phyloP scores from a whole-genome alignment of 1,140 invertebrate species.

The Drosophila azteca region DNA sequence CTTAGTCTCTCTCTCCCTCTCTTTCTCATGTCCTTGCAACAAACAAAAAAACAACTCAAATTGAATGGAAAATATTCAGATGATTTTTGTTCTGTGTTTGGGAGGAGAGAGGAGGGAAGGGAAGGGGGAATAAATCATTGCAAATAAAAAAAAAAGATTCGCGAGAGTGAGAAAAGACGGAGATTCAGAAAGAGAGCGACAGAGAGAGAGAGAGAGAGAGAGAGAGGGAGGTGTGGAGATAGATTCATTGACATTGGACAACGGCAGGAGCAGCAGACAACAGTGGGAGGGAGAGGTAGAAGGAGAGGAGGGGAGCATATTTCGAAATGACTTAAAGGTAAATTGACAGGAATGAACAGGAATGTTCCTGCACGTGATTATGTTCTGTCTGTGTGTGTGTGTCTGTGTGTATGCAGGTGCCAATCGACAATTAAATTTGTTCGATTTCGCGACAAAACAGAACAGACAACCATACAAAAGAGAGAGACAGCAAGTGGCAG shows the following conservation, averaged over 20 bases:
- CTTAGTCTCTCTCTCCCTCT: conserved; percentile 1
- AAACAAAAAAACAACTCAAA: conserved; percentile 24
- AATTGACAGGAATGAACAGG: conserved; percentile 4
- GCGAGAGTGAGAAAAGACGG: not conserved
- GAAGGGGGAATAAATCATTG: conserved; percentile 43
- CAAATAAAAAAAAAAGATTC: not conserved
- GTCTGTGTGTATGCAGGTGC: conserved; percentile 6
- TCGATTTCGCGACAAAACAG: conserved; percentile 35
- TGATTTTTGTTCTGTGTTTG: not conserved
- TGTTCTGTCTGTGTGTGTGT: not conserved
- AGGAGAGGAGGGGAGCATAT: too few relatives aligned
- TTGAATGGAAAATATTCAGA: conserved; percentile 23
- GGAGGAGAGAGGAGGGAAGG: too few relatives aligned
- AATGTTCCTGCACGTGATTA: not conserved
- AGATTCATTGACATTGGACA: conserved; percentile 33
- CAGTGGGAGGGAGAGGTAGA: not conserved
- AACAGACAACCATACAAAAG: not conserved
- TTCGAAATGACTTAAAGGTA: conserved; percentile 35
- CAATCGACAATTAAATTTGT: conserved; percentile 50
- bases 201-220: not conserved
- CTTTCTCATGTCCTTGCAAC: not conserved
- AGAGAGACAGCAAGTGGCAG: too few relatives aligned
- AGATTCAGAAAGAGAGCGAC: too few relatives aligned
- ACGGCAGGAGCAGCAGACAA: not conserved
- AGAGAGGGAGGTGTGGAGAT: too few relatives aligned